Evolutionary conservation across 2,888 invertebrate genomes (phyloP), one percentile per base, ranked within the genome.

Genomic region (Polydrusus tereticollis): DNA sequence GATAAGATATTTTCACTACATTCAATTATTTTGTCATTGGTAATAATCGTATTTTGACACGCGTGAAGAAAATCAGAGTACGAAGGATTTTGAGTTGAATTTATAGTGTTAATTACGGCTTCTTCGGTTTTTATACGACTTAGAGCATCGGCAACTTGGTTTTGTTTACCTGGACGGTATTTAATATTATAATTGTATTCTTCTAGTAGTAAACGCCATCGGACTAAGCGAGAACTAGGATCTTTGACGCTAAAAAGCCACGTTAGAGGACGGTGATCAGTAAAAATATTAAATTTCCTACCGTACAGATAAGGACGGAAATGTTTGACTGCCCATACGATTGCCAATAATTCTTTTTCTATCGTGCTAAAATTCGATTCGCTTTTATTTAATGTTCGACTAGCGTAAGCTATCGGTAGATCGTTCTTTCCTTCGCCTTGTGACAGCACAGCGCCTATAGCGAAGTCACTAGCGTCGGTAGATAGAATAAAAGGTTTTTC

Each of bases 281-380:
- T 85, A 3, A 80, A 20, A 10, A 86, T 79, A 8, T 38, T 76
- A 60, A 85, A 85, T 71, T 81, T 76, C 33, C 78, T 76, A 14
- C 84, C 84, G 66, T 78, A 83, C 1, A 85, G 60, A 64, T 85
- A 85, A 2, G 84, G 82, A 33, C 83, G 20, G 71, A 84, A 85
- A 69, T 83, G 77, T 75, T 83, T 80, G 0, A 75, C 70, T 7
- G 75, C 76, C 80, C 81, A 84, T 3, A 85, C 77, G 7, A 86
- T 82, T 0, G 82, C 81, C 58, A 85, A 62, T 1, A 84, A 67
- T 78, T 85, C 84, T 50, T 78, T 78, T 77, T 86, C 84, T 0
- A 77, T 84, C 0, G 83, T 82, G 1, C 76, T 75, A 69, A 85
- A 85, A 57, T 83, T 85, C 5, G 26, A 36, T 79, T 84, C 83